Percentiles rank a stretch among this genome's conserved stretches.
These are phyloP conservation scores for Apodemia hepburni DNA, from an alignment of 2,888 invertebrate genomes.

Conservation along the genomic window DNA sequence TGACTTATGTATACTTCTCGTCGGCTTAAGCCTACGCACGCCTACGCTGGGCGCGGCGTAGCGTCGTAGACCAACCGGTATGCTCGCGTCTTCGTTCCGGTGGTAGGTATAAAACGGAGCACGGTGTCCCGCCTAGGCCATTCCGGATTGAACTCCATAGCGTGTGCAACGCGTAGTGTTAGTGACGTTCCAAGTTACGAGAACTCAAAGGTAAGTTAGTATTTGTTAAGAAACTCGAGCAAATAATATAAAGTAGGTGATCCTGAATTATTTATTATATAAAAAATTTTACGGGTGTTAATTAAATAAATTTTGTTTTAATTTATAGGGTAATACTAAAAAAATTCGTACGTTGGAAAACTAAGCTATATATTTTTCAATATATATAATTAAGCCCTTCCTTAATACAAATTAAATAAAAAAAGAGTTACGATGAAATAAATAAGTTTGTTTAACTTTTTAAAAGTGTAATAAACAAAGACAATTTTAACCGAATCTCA, in stretches of 20 bases:
- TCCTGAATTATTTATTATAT: neutral
- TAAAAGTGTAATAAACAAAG: no score
- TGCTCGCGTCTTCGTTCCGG: slow-evolving; percentile 36
- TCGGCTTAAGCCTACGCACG: slow-evolving; percentile 63
- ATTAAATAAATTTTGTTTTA: neutral
- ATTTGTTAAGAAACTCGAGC: neutral
- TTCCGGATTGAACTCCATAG: slow-evolving; percentile 51
- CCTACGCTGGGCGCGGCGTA: slow-evolving; percentile 68
- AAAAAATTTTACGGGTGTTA: neutral
- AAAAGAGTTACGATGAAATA: no score
- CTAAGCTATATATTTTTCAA: no score
- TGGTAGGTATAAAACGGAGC: slow-evolving; percentile 51
- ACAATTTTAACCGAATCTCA: no score
- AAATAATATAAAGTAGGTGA: neutral
- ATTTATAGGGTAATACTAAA: no score
- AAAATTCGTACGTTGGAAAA: no score
- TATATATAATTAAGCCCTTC: no score
- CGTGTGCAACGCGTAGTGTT: slow-evolving; percentile 42
- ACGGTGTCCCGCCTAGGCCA: slow-evolving; percentile 44
- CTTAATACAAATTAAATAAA: no score
- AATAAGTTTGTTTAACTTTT: no score
- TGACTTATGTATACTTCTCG: slow-evolving; percentile 31
- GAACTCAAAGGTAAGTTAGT: slow-evolving; percentile 58
- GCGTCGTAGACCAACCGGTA: slow-evolving; percentile 55
- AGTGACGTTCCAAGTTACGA: slow-evolving; percentile 46